phyloP scores from a whole-genome alignment of 1,140 invertebrate genomes.

The Teleogryllus occipitalis region DNA sequence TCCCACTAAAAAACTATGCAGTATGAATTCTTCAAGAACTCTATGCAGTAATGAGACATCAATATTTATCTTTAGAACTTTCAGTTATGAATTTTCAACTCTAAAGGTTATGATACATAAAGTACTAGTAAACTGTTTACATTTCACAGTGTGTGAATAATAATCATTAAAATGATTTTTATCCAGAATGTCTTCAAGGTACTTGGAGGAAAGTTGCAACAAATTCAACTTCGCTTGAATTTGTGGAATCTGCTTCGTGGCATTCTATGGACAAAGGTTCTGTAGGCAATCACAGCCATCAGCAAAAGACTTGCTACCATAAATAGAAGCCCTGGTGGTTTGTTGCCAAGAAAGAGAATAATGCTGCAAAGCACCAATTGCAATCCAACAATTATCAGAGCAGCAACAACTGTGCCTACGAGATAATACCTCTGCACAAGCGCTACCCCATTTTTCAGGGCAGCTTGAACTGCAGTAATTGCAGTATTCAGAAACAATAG shows the following conservation, averaged over 20 bases:
- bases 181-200: not conserved
- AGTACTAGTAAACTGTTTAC: not conserved
- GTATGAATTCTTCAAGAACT: too few relatives aligned
- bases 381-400: not conserved
- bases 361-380: not conserved
- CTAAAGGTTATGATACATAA: not conserved
- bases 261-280: not conserved
- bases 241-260: not conserved
- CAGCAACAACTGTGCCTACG: not conserved
- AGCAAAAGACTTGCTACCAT: not conserved
- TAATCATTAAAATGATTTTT: not conserved
- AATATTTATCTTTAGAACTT: not conserved
- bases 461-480: not conserved
- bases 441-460: not conserved
- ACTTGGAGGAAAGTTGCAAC: not conserved
- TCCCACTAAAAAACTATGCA: too few relatives aligned
- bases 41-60: not conserved
- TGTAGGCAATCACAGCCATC: slow-evolving; percentile 6
- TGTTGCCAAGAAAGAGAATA: not conserved
- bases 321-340: slow-evolving; percentile 6
- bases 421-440: not conserved
- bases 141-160: not conserved
- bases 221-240: not conserved
- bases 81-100: not conserved
- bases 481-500: not conserved